Evolutionary conservation across 2,113 vertebrate species (phyloP).

Genomic region (Gasterosteus aculeatus): DNA sequence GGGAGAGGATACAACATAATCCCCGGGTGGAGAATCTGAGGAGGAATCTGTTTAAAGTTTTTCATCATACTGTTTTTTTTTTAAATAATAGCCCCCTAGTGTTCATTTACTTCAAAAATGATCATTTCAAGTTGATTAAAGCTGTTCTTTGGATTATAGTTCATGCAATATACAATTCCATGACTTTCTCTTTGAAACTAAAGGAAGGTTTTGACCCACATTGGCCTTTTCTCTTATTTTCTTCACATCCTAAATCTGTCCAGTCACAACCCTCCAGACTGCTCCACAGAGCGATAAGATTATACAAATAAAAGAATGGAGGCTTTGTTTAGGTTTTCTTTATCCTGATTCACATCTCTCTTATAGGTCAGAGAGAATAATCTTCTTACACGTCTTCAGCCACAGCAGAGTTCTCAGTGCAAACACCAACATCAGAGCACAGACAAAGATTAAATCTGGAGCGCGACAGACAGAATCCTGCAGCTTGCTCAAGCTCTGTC

Average conservation of each 20-base stretch:
- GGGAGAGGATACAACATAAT: not conserved
- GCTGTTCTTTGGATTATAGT: constrained; percentile 13
- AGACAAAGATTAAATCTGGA: constrained; percentile 37
- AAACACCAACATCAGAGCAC: constrained; percentile 22
- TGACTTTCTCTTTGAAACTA: too few relatives aligned
- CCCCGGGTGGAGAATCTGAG: constrained; percentile 27
- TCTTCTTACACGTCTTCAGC: constrained; percentile 39
- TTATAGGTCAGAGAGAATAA: constrained; percentile 33
- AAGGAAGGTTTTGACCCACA: constrained; percentile 27
- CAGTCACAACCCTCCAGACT: constrained; percentile 49
- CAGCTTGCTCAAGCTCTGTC: not conserved
- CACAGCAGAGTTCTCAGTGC: constrained; percentile 14
- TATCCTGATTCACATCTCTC: constrained; percentile 40
- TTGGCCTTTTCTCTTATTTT: constrained; percentile 11
- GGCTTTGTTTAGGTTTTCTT: constrained; percentile 68
- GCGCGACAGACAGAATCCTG: constrained; percentile 17
- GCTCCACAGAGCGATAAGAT: constrained; percentile 30
- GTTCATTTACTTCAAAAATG: constrained; percentile 45
- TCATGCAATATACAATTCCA: not conserved
- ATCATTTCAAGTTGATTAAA: constrained; percentile 16
- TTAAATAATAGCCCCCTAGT: not conserved
- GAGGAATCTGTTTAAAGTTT: constrained; percentile 4
- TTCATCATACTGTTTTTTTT: not conserved
- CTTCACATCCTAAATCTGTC: constrained; percentile 58
- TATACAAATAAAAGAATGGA: constrained; percentile 36